Percentiles rank a stretch among this genome's conserved stretches.
Evolutionary conservation across 2,888 invertebrate genomes (phyloP).

Genomic region (Eristalis arbustorum): DNA sequence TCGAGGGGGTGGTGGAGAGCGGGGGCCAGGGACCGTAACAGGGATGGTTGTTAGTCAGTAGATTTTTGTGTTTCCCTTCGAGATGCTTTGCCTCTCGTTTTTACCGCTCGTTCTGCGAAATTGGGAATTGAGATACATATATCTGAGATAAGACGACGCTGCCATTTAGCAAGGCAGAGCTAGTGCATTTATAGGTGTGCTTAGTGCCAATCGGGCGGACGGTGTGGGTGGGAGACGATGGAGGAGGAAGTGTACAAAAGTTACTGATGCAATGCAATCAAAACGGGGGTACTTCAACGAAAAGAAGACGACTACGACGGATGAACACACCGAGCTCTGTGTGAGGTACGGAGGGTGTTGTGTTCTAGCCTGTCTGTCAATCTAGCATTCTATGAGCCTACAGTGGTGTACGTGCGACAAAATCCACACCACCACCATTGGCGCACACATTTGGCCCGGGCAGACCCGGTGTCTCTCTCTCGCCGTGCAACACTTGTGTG

Average conservation of each 20-base stretch:
- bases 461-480: slow-evolving; percentile 67
- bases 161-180: neutral
- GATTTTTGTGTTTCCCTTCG: slow-evolving; percentile 26
- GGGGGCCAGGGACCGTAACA: too few species aligned
- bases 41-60: slow-evolving; percentile 44
- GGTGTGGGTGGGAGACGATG: neutral
- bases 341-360: neutral
- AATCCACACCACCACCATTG: slow-evolving; percentile 28
- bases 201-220: neutral
- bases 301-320: neutral
- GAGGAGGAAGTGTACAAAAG: neutral
- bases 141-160: slow-evolving; percentile 33
- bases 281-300: neutral
- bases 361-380: neutral
- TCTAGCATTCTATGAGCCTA: neutral
- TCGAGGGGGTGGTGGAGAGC: too few species aligned
- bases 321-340: neutral
- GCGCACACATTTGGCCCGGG: slow-evolving; percentile 52
- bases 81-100: neutral
- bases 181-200: neutral
- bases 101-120: slow-evolving; percentile 20
- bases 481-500: slow-evolving; percentile 37
- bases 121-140: slow-evolving; percentile 28
- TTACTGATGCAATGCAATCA: slow-evolving; percentile 8
- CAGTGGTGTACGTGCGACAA: slow-evolving; percentile 23